Conservation (phyloP, 2,797 vertebrate genomes). For the Pantherophis vulpinus region DNA sequence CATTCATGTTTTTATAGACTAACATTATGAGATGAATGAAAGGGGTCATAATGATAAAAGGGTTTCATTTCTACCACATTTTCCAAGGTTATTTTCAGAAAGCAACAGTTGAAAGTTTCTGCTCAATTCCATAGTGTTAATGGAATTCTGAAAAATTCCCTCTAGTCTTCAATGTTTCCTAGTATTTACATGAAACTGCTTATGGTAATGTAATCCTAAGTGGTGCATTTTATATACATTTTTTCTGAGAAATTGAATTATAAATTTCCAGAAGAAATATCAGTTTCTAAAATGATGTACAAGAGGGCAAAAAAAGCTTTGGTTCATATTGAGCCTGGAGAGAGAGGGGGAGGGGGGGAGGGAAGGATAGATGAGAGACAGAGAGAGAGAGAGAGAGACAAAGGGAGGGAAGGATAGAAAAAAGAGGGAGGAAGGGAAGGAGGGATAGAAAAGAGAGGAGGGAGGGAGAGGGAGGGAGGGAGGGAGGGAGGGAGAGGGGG, state of each 20-base stretch:
- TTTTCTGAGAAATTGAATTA: background rate
- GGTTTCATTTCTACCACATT: background rate
- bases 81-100: background rate
- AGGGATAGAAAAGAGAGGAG: no score
- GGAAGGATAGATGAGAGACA: no score
- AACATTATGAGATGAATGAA: background rate
- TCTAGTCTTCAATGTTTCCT: background rate
- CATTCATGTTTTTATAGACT: background rate
- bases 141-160: background rate
- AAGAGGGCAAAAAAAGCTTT: background rate
- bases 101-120: background rate
- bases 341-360: background rate
- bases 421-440: no score
- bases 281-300: background rate
- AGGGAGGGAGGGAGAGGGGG: fast-evolving
- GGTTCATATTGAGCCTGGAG: background rate
- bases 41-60: background rate
- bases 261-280: background rate
- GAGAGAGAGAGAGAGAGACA: no score
- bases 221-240: background rate
- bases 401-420: no score
- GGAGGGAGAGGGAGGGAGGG: no score
- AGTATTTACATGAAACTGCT: background rate
- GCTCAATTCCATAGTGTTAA: background rate
- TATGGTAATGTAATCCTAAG: background rate